Conservation (phyloP, 2,113 vertebrate genomes). For the zebrafish (Danio rerio) region GRCz12tu NC_133183.1:13356501-13357000, state of each 20-base stretch:
- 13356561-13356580: background rate
- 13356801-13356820: too few species aligned
- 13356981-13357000: too few species aligned
- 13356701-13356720: constrained; percentile 96
- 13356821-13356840: too few species aligned
- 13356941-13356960: too few species aligned
- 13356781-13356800: too few species aligned
- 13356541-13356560: constrained; percentile 34
- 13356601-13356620: constrained; percentile 87
- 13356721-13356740: constrained; percentile 86
- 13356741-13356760: constrained; percentile 75
- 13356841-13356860: too few species aligned
- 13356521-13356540: constrained; percentile 52
- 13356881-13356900: too few species aligned
- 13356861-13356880: too few species aligned
- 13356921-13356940: too few species aligned
- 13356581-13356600: constrained; percentile 72
- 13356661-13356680: constrained; percentile 94
- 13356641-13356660: constrained; percentile 94
- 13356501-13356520: constrained; percentile 26
- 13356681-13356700: constrained; percentile 93
- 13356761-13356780: background rate
- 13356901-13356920: too few species aligned
- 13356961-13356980: too few species aligned
- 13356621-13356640: constrained; percentile 83